A percentile compares a stretch with the other conserved stretches of the same genome.
phyloP scores from a whole-genome alignment of 2,888 invertebrate genomes.

The Drosophila kokeensis region DNA sequence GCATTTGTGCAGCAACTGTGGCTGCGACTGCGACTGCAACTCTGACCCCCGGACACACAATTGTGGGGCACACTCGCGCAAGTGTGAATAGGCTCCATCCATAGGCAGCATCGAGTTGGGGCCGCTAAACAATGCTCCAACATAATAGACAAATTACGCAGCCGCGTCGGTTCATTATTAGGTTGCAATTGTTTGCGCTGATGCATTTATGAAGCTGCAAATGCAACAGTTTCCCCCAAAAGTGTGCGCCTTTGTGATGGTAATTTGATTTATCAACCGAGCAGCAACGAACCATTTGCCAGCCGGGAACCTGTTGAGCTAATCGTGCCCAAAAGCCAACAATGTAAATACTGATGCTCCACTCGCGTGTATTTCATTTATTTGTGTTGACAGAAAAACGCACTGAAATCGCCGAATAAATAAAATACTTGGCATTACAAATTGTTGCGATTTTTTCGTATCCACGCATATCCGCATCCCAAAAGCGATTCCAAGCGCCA shows the following conservation, averaged over 20 bases:
- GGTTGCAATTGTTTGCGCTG: conserved; percentile 53
- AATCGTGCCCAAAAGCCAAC: conserved; percentile 40
- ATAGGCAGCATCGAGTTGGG: conserved; percentile 12
- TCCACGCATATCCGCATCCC: conserved; percentile 10
- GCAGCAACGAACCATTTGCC: background rate
- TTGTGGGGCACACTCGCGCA: conserved; percentile 46
- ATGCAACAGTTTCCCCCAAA: conserved; percentile 31
- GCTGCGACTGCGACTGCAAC: conserved; percentile 11
- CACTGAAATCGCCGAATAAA: conserved; percentile 62
- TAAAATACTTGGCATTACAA: conserved; percentile 82
- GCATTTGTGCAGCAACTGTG: conserved; percentile 59
- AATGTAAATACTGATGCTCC: conserved; percentile 41
- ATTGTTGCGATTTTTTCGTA: conserved; percentile 75
- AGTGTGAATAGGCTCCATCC: conserved; percentile 70
- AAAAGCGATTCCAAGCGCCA: conserved; percentile 47
- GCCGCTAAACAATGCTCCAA: conserved; percentile 71
- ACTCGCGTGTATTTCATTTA: conserved; percentile 48
- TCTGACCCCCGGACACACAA: background rate
- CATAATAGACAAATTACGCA: conserved; percentile 73
- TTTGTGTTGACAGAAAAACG: conserved; percentile 48
- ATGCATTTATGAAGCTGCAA: conserved; percentile 71
- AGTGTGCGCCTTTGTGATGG: conserved; percentile 28
- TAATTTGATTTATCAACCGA: conserved; percentile 47
- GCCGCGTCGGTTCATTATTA: conserved; percentile 67
- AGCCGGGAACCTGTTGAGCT: conserved; percentile 69